A percentile compares a stretch with the other conserved stretches of the same genome.
phyloP scores from a whole-genome alignment of 1,140 invertebrate species.

The Pseudomyrmex sp. region DNA sequence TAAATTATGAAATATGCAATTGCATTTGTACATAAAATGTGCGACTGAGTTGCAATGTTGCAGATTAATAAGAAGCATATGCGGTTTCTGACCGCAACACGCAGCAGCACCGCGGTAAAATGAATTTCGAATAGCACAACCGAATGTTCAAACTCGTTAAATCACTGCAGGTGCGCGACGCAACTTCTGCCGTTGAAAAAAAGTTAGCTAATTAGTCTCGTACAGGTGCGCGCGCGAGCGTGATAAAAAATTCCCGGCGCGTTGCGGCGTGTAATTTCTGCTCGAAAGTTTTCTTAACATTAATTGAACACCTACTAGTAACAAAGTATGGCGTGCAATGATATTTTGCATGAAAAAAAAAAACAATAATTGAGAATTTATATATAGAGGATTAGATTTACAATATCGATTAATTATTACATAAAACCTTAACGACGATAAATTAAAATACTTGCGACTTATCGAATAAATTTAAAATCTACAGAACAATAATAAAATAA shows the following conservation, averaged over 20 bases:
- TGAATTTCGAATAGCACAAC: not conserved
- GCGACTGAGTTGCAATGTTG: not conserved
- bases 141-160: constrained; percentile 52
- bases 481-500: not conserved
- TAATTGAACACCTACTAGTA: not conserved
- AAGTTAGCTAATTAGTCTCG: constrained; percentile 54
- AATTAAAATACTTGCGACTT: constrained; percentile 3
- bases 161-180: constrained; percentile 57
- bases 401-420: not conserved
- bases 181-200: constrained; percentile 46
- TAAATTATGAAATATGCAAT: not conserved
- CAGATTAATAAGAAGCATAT: constrained; percentile 32
- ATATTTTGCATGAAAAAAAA: not conserved
- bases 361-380: not conserved
- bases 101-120: constrained; percentile 19
- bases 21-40: not conserved
- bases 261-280: constrained; percentile 24
- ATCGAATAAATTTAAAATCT: not conserved
- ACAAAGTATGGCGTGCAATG: not conserved
- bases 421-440: not conserved
- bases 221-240: constrained; percentile 19
- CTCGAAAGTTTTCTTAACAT: constrained; percentile 23
- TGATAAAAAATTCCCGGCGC: constrained; percentile 36
- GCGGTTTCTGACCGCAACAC: not conserved
- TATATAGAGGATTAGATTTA: not conserved